Conservation (phyloP, 2,888 invertebrate genomes). For the Molorchus minor region DNA sequence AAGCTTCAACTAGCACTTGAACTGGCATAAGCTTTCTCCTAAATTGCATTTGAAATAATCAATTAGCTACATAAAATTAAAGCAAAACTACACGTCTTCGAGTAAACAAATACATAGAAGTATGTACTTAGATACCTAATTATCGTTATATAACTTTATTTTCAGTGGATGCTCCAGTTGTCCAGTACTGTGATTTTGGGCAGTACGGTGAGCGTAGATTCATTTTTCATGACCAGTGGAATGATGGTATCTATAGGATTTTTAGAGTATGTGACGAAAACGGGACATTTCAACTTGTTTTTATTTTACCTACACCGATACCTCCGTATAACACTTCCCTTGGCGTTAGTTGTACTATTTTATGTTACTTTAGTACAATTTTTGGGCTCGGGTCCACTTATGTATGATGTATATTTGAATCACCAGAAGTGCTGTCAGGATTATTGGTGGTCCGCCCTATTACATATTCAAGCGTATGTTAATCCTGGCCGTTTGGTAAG, state of each 20-base stretch:
- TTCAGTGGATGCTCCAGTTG: slow-evolving; percentile 58
- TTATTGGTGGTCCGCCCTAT: slow-evolving; percentile 60
- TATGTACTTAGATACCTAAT: too few relatives aligned
- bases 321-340: slow-evolving; percentile 63
- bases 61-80: too few relatives aligned
- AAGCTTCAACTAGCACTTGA: too few relatives aligned
- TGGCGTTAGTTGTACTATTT: slow-evolving; percentile 61
- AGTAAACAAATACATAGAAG: too few relatives aligned
- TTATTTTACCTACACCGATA: slow-evolving; percentile 62
- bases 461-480: slow-evolving; percentile 59
- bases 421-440: slow-evolving; percentile 50
- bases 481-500: slow-evolving; percentile 48
- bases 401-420: slow-evolving; percentile 48
- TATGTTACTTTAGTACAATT: slow-evolving; percentile 61
- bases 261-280: slow-evolving; percentile 54
- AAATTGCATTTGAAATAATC: too few relatives aligned
- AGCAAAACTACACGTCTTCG: too few relatives aligned
- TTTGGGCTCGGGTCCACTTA: slow-evolving; percentile 62
- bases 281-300: slow-evolving; percentile 54
- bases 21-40: too few relatives aligned
- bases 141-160: slow-evolving; percentile 40
- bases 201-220: slow-evolving; percentile 68
- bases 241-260: slow-evolving; percentile 64
- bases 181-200: slow-evolving; percentile 53
- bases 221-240: slow-evolving; percentile 71